Conservation (phyloP, 1,140 invertebrate species). For the Lordiphosa collinella region DNA sequence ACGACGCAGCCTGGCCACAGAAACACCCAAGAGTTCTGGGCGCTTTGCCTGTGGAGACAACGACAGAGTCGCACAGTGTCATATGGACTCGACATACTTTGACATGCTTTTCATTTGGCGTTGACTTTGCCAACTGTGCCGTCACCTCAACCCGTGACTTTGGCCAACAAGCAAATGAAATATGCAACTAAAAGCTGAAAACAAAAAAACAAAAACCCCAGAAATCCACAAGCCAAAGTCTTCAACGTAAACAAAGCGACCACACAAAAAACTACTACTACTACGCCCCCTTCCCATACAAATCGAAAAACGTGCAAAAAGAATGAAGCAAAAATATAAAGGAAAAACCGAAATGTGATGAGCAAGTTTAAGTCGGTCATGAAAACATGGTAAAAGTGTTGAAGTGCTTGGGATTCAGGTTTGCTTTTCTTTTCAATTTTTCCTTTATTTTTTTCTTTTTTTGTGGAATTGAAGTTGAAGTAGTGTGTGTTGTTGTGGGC, state of each 20-base stretch:
- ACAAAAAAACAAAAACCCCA: not conserved
- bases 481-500: no score
- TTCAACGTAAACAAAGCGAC: conserved; percentile 45
- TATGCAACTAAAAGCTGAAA: conserved; percentile 51
- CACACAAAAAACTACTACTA: conserved; percentile 35
- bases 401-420: conserved; percentile 26
- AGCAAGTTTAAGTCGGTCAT: conserved; percentile 35
- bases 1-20: conserved; percentile 45
- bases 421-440: conserved; percentile 6
- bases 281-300: no score
- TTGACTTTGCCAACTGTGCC: conserved; percentile 48
- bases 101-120: conserved; percentile 57
- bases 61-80: conserved; percentile 38
- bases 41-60: not conserved
- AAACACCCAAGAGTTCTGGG: conserved; percentile 11
- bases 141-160: conserved; percentile 24
- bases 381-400: conserved; percentile 35
- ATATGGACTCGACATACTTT: conserved; percentile 66
- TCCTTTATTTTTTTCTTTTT: conserved; percentile 2
- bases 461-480: no score
- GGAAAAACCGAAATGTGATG: conserved; percentile 8
- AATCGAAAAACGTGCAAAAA: conserved; percentile 40
- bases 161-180: conserved; percentile 37
- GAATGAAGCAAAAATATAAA: conserved; percentile 13
- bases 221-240: conserved; percentile 34